Percentiles rank a stretch among this genome's conserved stretches.
Evolutionary conservation across 2,797 vertebrate genomes (phyloP).

Genomic region (Coilia nasus): DNA sequence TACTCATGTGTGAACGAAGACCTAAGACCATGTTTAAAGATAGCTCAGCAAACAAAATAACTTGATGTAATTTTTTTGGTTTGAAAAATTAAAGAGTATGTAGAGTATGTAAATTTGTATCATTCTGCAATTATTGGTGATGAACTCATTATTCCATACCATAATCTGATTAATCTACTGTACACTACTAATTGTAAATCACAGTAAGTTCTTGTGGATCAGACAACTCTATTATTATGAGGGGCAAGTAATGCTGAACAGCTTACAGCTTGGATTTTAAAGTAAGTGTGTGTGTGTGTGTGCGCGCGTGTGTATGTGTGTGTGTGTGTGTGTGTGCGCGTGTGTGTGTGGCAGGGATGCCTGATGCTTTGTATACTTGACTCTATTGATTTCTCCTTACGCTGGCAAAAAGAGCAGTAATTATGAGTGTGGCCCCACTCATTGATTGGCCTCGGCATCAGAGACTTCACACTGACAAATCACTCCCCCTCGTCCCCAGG

Average conservation of each 20-base stretch:
- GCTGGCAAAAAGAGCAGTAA: slow-evolving; percentile 82
- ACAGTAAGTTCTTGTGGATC: neutral
- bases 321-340: slow-evolving; percentile 5
- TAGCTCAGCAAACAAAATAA: neutral
- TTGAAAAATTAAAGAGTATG: neutral
- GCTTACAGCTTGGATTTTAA: neutral
- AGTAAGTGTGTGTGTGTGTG: neutral
- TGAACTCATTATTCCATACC: neutral
- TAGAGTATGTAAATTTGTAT: neutral
- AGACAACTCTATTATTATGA: neutral
- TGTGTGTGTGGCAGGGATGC: slow-evolving; percentile 40
- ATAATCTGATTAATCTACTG: neutral
- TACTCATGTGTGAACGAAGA: neutral
- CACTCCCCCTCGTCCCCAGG: slow-evolving; percentile 77
- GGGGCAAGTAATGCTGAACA: neutral
- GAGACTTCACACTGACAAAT: slow-evolving; percentile 80
- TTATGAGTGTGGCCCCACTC: slow-evolving; percentile 85
- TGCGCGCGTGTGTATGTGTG: neutral
- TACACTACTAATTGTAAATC: neutral
- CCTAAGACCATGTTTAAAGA: neutral
- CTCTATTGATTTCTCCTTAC: slow-evolving; percentile 89
- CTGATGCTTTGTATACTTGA: slow-evolving; percentile 82
- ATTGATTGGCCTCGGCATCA: slow-evolving; percentile 82
- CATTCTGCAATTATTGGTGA: neutral
- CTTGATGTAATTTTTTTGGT: neutral